Evolutionary conservation across 2,888 invertebrate genomes (phyloP), one percentile per base, ranked within the genome.

Genomic region (Cryptocheilus praepositus): DNA sequence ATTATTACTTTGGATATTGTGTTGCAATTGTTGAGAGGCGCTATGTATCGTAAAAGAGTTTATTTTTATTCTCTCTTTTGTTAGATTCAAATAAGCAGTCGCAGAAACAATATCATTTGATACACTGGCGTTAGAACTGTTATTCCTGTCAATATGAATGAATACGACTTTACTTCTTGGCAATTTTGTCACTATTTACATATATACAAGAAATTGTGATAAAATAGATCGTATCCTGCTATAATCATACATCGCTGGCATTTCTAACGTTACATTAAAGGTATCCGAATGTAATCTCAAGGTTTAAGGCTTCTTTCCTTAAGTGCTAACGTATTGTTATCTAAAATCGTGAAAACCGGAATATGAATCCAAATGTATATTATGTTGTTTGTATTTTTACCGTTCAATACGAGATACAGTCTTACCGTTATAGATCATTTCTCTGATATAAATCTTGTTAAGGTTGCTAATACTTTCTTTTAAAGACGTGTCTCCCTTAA

Each of bases 171-270:
- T n/a, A 22, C 22, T 52, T 53, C 25, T 28, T 18, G 2, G 8
- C 28, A 7, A 36, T 36, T 36, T 36, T 36, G 11, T 2, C 36
- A 11, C 49, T 77, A 78, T 84, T 81, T 84, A 84, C 84, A 85
- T 84, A 84, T 84, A 61, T 85, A 83, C 84, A 85, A 64, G 67
- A 73, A 76, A 75, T 70, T 83, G 79, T 85, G 85, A 84, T 85
- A 85, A 85, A 85, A 85, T 85, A 85, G 84, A 83, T 80, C 67
- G 77, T 74, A 74, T 80, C 79, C 69, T 80, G 74, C 81, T 81
- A 84, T 69, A 71, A 61, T 74, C 73, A 77, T 69, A 46, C 70
- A 63, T 60, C 44, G 44, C 68, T 57, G 45, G 73, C 63, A 64
- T 71, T 61, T 79, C 68, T 78, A 74, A 76, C 71, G 55, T 64